These are phyloP conservation scores for Dendrolimus kikuchii DNA, from an alignment of 1,140 invertebrate species.

Conservation along the genomic window DNA sequence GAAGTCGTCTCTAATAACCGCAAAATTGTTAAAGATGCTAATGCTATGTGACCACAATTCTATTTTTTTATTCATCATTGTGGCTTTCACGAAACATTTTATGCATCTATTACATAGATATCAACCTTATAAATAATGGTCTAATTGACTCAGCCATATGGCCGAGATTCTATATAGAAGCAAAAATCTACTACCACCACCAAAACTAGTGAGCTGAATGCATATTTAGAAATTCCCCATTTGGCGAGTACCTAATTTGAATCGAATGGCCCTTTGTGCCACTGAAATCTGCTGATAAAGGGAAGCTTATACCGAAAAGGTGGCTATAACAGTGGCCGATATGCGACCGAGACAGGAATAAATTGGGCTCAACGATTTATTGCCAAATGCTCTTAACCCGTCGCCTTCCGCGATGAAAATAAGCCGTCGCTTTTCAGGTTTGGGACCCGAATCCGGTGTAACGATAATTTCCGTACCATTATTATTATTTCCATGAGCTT, in stretches of 20 bases:
- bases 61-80: too few relatives aligned
- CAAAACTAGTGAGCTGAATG: neutral
- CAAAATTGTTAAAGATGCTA: too few relatives aligned
- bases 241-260: conserved; percentile 28
- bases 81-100: too few relatives aligned
- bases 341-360: conserved; percentile 42
- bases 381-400: conserved; percentile 45
- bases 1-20: too few relatives aligned
- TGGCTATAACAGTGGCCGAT: conserved; percentile 38
- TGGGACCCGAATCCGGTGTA: conserved; percentile 1
- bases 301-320: conserved; percentile 31
- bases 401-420: conserved; percentile 19
- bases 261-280: conserved; percentile 38
- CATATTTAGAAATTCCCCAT: neutral
- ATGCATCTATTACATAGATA: too few relatives aligned
- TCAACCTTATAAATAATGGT: too few relatives aligned
- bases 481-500: neutral
- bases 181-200: too few relatives aligned
- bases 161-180: too few relatives aligned
- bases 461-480: neutral
- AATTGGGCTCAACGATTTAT: conserved; percentile 45
- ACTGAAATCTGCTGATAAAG: conserved; percentile 35
- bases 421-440: conserved; percentile 14
- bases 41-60: too few relatives aligned
- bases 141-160: too few relatives aligned